Base-by-base conservation (phyloP, 2,888 invertebrate species). In the Andrena trimmerana region DNA sequence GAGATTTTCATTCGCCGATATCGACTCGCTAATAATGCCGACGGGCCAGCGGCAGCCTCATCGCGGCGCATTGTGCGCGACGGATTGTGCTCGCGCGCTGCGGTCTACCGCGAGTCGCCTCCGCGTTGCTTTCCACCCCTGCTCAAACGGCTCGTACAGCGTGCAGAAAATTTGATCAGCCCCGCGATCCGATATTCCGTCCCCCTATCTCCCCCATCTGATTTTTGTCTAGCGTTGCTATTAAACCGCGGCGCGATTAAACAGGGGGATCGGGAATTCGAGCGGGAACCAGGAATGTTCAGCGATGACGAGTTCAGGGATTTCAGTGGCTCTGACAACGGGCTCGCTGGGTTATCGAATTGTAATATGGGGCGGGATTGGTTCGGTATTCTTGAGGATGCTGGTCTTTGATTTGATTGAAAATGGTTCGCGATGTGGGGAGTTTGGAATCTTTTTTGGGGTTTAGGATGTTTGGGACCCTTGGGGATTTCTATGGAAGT, bases 1-100 rank as follows among this genome's bases (percentile, higher is more conserved):
- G 81, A 83, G 81, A 87, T 86, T 86, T 76, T 86, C 84, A 81
- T 88, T 81, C 75, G 62, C 27, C 75, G 81, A 88, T 88, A 85
- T 72, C 80, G 63, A n/a, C 24, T 62, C 50, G 48, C 65, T 83
- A 83, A 87, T 88, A 87, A 85, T 66, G 81, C 50, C 78, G 60
- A 70, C 75, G 60, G 59, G 29, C 63, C 69, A 70, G 54, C 66
- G 8, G 33, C 71, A 27, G 59, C 63, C 50, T 63, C 67, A 52
- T 75, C 75, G 77, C 13, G 42, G 42, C 52, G 54, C 62, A 83
- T 83, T 83, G 78, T 83, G 33, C 75, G 60, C 67, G 63, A 60
- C 57, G 78, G 80, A 78, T 85, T 78, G 79, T 72, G 60, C 62
- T 59, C 60, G 69, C 42, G 57, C 59, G 60, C 29, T 54, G 68